Base-by-base conservation (phyloP, 2,797 vertebrate genomes). In the Acanthopagrus latus region DNA sequence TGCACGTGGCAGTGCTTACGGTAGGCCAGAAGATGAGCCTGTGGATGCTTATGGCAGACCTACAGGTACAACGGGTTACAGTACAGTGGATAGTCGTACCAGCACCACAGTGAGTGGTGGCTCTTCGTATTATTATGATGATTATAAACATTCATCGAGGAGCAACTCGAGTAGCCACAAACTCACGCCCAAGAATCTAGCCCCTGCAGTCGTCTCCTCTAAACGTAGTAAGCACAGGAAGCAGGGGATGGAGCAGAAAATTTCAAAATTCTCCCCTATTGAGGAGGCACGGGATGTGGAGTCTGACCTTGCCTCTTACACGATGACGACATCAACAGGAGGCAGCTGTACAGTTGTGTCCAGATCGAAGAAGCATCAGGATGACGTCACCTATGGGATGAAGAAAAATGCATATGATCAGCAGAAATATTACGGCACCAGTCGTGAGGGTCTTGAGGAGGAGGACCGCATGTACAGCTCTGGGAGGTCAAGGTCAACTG, bases 141-240 rank as follows among this genome's bases (percentile, higher is more conserved):
- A 96, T 18, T 98, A 98, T 83, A 97, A 97, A 86, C 96, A 97
- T 33, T 81, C 96, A 12, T 90, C 96, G 11, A 95, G 97, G 58
- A 82, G 96, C 7, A 75, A 95, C 71, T 91, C 97, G 5, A 89
- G 96, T 74, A 86, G 95, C 82, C 97, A 97, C 60, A 99, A 98
- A 91, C 96, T 97, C 78, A 93, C 97, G 1, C 95, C 98, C 55
- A 99, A 99, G 91, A 99, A 96, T 90, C 88, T 98, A 74, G 98
- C 97, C 12, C 98, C 98, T 0, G 98, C 98, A 0, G 98, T 97
- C 0, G 81, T 98, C 70, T 97, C 98, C 20, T 96, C 98, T 0
- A 99, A 99, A 91, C 97, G 98, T 86, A 99, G 97, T 93, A 99
- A 99, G 85, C 98, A 99, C 90, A 96, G 98, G 74, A 99, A 99